A percentile compares a stretch with the other conserved stretches of the same genome.
These are phyloP conservation scores for Plestiodon gilberti DNA, from an alignment of 2,113 vertebrate genomes.

Conservation along the genomic window DNA sequence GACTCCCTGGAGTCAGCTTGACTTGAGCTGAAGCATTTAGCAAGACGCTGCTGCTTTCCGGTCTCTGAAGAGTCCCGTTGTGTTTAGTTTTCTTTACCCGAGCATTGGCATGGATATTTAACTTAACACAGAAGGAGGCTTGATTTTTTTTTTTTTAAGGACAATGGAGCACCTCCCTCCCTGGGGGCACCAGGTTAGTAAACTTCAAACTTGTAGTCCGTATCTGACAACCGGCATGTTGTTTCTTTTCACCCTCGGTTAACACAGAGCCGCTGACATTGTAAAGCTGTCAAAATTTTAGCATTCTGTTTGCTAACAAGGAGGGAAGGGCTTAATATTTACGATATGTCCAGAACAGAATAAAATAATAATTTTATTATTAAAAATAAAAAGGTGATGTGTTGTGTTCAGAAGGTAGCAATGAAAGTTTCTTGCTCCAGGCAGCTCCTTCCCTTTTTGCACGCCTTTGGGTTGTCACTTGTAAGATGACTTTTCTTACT, in stretches of 20 bases:
- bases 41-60: not conserved
- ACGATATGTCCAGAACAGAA: not conserved
- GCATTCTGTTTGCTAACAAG: not conserved
- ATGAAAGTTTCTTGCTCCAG: not conserved
- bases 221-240: not conserved
- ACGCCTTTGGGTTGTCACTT: accelerated
- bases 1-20: slow-evolving; percentile 42
- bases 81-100: not conserved
- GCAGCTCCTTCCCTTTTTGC: not conserved
- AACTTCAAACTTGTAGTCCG: not conserved
- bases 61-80: not conserved
- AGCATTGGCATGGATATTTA: slow-evolving; percentile 31
- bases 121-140: slow-evolving; percentile 10
- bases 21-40: not conserved
- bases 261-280: not conserved
- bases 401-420: not conserved
- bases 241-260: not conserved
- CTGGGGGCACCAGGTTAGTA: slow-evolving; percentile 75
- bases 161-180: slow-evolving; percentile 54
- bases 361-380: not conserved
- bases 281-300: not conserved
- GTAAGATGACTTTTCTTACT: not conserved
- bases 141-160: not conserved
- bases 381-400: not conserved
- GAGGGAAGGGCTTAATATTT: not conserved